Percentiles rank a stretch among this genome's conserved stretches.
Conservation (phyloP, 1,140 invertebrate genomes). For the Melanaphis sacchari region DNA sequence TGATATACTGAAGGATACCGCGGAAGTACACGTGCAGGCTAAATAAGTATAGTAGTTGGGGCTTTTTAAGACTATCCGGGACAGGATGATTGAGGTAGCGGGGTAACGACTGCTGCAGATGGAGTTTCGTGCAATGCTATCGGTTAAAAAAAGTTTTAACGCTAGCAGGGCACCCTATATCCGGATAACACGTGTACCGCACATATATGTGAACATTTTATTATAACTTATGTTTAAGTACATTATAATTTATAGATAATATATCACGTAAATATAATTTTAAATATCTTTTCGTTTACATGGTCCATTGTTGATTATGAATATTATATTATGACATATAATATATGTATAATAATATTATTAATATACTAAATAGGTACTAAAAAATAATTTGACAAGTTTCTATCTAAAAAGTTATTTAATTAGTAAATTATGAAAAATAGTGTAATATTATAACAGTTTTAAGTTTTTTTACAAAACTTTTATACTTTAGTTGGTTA, state of each 20-base stretch:
- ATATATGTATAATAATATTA: neutral
- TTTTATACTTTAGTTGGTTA: neutral
- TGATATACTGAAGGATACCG: neutral
- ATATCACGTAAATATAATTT: neutral
- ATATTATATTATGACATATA: too few relatives aligned
- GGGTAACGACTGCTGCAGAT: neutral
- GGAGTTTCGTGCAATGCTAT: neutral
- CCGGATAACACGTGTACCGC: neutral
- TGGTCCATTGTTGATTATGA: neutral
- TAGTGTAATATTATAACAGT: neutral
- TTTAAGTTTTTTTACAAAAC: neutral
- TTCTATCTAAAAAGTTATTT: too few relatives aligned
- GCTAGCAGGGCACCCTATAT: neutral
- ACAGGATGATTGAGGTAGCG: neutral
- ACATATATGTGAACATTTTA: neutral
- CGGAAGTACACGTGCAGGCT: neutral
- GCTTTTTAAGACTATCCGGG: neutral
- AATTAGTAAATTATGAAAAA: neutral
- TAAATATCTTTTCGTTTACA: neutral
- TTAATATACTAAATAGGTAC: neutral
- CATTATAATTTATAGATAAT: neutral
- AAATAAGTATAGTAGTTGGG: neutral
- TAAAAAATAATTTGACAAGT: neutral
- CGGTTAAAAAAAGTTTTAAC: neutral
- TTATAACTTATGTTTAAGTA: neutral